Evolutionary conservation across 1,140 invertebrate genomes (phyloP), one percentile per base, ranked within the genome.

Genomic region (Bursaphelenchus mucronatus): DNA sequence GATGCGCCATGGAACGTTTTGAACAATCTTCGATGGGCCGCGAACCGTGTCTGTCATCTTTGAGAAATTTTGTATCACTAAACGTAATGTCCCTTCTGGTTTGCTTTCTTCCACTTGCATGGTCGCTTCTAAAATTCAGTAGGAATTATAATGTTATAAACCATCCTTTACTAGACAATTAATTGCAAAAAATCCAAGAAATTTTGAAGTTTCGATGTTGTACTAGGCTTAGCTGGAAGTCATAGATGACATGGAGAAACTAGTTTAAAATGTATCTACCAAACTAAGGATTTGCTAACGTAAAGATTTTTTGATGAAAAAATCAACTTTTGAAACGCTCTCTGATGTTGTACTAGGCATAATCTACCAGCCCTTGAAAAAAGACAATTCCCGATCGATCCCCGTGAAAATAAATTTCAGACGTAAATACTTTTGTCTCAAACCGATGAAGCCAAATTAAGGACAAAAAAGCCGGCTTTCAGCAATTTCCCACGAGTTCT

Each of bases 1-100:
- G 52, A 97, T 97, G 85, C 96, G 95, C 75, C 75, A 76, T 51
- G 75, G 75, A 30, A 76, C 76, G 30, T 53, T 59, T 43, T 76
- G 69, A 53, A 76, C 64, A 45, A 57, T 58, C 64, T 77, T 79
- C 52, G 65, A 63, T 10, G 75, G 75, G 8, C 75, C 75, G 15
- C 75, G 64, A 4, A 76, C 76, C 19, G 75, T 76, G 41, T 76
- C 75, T 7, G 70, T 63, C 75, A 76, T 76, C 8, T 74, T 51
- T n/a, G 70, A 61, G 50, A 76, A 76, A 55, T 79, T 76, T 53
- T 76, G 76, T 17, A 76, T 76, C n/a, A 79, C 68, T 45, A 76
- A 46, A 59, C 70, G 76, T 45, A 76, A 56, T 15, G 67, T 71
- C 21, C 75, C 75, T 45, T 76, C 75, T 5, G 73, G 40, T 43